Evolutionary conservation across 2,888 invertebrate genomes (phyloP).

Genomic region (Pseudococcus longispinus): DNA sequence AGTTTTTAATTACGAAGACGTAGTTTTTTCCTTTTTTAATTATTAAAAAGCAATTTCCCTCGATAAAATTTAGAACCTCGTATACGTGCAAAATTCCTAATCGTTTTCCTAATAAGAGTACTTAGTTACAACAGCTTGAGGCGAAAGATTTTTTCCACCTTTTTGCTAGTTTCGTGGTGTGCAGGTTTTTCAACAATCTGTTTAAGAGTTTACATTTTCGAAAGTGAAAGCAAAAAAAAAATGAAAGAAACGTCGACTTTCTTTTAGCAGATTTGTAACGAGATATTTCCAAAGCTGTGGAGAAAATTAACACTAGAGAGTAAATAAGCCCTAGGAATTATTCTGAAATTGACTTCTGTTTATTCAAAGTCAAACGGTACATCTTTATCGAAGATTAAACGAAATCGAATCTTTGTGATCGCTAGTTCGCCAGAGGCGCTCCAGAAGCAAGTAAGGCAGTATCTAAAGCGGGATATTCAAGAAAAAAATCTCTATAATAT

Average conservation of each 20-base stretch:
- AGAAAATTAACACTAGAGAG: no score
- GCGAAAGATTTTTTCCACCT: not conserved
- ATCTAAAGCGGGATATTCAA: no score
- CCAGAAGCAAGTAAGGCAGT: no score
- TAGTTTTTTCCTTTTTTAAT: constrained; percentile 2
- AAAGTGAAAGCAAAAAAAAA: not conserved
- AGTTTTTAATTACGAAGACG: constrained; percentile 15
- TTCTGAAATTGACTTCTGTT: no score
- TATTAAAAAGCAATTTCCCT: constrained; percentile 22
- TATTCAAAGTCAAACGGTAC: no score
- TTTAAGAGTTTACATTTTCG: not conserved
- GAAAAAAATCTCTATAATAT: no score
- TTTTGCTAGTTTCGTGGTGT: not conserved
- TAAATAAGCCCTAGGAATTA: no score
- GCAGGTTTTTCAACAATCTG: not conserved
- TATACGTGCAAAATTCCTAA: constrained; percentile 1
- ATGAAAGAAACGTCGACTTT: not conserved
- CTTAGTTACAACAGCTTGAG: not conserved
- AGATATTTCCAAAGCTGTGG: no score
- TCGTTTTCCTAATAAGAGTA: not conserved
- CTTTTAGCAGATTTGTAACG: no score
- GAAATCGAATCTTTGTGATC: no score
- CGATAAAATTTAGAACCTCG: not conserved
- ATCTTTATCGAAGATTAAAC: no score
- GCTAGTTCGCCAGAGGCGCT: no score